Base-by-base conservation (phyloP, 2,113 vertebrate genomes). In the Uropsilus gracilis region DNA sequence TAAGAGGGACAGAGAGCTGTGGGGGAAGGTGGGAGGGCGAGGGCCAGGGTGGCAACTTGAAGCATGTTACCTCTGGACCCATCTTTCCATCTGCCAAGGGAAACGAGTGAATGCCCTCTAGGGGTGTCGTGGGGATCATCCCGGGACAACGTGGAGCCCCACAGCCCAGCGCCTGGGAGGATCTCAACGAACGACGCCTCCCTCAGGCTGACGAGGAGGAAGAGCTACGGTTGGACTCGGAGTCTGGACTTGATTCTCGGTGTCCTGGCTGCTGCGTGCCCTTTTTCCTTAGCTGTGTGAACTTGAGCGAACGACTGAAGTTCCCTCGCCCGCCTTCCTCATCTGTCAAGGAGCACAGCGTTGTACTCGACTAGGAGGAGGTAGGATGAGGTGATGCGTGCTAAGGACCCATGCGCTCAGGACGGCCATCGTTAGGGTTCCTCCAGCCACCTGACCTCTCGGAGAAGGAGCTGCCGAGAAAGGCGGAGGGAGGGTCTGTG, bases 271-370 rank as follows among this genome's bases (percentile, higher is more conserved):
- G 63, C 26, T 73, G 64, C 28, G 22, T 42, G 28, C 28, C 34
- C 2, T 30, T 59, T 77, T 78, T 73, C 28, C 50, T 22, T 39
- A 53, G 22, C 57, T 73, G 22, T n/a, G 66, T 82, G 61, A 91
- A 89, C n/a, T 71, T 82, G 18, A 61, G 75, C 39, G 46, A 86
- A 55, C 39, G 26, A 69, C 34, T 75, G 6, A 72, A 75, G 16
- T 84, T 83, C 18, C 66, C 24, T 80, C 71, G 64, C 42, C 20
- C 84, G 53, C 6, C 26, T 94, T 94, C n/a, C 73, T 97, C 63
- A 59, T 66, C 46, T 78, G 37, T 34, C 66, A 42, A 86, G 84
- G 44, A 10, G 48, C 68, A n/a, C 55, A 88, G 17, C 13, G 28
- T 2, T 26, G 30, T 59, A 28, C 12, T 89, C 39, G 39, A 57